phyloP scores from a whole-genome alignment of 2,797 vertebrate genomes.

The Schizothorax lantsangensis region DNA sequence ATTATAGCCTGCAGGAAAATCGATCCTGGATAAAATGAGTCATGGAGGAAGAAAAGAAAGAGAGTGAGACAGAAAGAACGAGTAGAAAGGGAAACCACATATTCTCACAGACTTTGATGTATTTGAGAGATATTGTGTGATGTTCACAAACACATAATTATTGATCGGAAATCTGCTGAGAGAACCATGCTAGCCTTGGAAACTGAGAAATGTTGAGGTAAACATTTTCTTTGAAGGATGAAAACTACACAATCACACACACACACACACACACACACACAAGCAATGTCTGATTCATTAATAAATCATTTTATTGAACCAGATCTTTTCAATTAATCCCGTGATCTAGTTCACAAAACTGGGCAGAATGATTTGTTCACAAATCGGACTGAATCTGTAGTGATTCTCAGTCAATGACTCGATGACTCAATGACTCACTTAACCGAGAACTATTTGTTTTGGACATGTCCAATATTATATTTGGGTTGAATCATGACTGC shows the following conservation, averaged over 20 bases:
- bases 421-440: not conserved
- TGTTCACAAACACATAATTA: conserved; percentile 36
- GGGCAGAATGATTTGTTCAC: not conserved
- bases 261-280: not conserved
- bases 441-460: not conserved
- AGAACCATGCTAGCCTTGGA: not conserved
- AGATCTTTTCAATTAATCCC: not conserved
- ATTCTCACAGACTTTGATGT: conserved; percentile 44
- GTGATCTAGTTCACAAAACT: not conserved
- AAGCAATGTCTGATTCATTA: not conserved
- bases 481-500: not conserved
- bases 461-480: not conserved
- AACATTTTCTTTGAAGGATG: conserved; percentile 31
- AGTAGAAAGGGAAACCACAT: conserved; percentile 16
- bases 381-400: not conserved
- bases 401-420: not conserved
- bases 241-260: not conserved
- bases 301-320: not conserved
- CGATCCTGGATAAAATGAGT: conserved; percentile 42
- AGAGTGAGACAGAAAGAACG: conserved; percentile 26
- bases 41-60: conserved; percentile 23
- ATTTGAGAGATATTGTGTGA: conserved; percentile 34
- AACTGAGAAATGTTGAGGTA: conserved; percentile 16
- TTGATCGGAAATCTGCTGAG: conserved; percentile 31
- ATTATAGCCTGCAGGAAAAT: conserved; percentile 60